A percentile compares a stretch with the other conserved stretches of the same genome.
Evolutionary conservation across 2,888 invertebrate genomes (phyloP).

Genomic region (Seira ritae): DNA sequence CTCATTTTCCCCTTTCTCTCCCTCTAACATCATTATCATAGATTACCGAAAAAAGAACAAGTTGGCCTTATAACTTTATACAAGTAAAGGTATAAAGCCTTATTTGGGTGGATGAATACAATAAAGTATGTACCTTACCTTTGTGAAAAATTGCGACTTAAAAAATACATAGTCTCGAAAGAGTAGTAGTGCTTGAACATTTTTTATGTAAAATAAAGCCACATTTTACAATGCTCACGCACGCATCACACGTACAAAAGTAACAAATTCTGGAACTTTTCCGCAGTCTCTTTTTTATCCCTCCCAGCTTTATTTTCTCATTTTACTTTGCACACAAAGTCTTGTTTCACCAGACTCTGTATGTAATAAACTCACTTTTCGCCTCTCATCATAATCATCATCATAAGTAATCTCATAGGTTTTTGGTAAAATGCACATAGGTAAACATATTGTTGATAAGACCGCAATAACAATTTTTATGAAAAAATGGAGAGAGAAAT

Average conservation of each 20-base stretch:
- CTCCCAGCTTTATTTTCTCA: constrained; percentile 32
- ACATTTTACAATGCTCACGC: neutral
- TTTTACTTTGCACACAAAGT: neutral
- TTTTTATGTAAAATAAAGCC: neutral
- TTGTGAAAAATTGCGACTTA: too few species aligned
- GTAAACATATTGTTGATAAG: too few species aligned
- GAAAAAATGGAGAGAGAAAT: too few species aligned
- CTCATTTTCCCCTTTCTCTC: neutral
- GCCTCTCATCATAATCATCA: too few species aligned
- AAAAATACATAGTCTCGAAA: too few species aligned
- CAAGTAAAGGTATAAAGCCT: too few species aligned
- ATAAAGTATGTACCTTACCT: too few species aligned
- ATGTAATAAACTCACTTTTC: neutral
- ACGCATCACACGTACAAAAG: neutral
- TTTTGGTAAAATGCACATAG: neutral
- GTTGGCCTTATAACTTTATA: too few species aligned
- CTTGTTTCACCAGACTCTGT: neutral
- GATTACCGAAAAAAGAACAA: neutral
- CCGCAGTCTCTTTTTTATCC: neutral
- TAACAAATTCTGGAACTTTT: neutral
- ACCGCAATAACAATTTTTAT: too few species aligned
- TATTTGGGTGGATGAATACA: too few species aligned
- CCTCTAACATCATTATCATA: neutral
- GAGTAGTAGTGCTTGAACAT: too few species aligned
- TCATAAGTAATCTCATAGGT: neutral